Base-by-base conservation (phyloP, 1,140 invertebrate species). In the Saccostrea echinata region DNA sequence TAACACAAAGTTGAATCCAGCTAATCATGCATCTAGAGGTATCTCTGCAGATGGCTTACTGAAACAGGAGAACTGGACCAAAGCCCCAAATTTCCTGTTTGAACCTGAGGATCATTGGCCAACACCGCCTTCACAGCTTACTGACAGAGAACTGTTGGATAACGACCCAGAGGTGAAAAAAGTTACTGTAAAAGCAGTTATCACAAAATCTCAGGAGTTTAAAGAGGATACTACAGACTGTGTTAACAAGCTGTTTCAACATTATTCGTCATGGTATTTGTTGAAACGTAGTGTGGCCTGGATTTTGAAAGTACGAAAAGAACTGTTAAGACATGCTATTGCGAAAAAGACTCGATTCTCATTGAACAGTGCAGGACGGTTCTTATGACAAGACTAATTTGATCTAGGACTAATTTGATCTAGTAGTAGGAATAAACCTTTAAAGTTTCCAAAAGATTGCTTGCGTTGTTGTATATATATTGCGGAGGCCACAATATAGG, bases 151-250 rank as follows among this genome's bases (percentile, higher is more conserved):
- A 61, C 57, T 57, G 12, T n/a, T 68, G 11, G 80, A 35, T 12
- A 53, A 83, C 6, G 86, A 87, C 55, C 86, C 24, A 57, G 76
- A 87, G 24, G 52, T 87, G 21, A 87, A 87, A 55, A 35, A n/a
- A 35, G 86, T 57, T 33, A 61, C 24, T 12, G 86, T 87, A 21
- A 71, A 13, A 53, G 35, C 24, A 35, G 21, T 21, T 8, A 61
- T 61, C 0, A 16, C 35, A 82, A 33, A 13, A 35, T 12, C 13
- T 18, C 30, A 30, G 21, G 61, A 61, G 11, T 64, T 4, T 68
- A n/a, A 64, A 85, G 24, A 64, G 3, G 35, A 21, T 33, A 18
- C 27, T 30, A 68, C 61, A 64, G 24, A 64, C 13, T 33, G 61
- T 33, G 64, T 68, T 4, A 27, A 68, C 0, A 68, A 68, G n/a